Evolutionary conservation across 2,888 invertebrate genomes (phyloP).

Genomic region (Harmothoe impar): DNA sequence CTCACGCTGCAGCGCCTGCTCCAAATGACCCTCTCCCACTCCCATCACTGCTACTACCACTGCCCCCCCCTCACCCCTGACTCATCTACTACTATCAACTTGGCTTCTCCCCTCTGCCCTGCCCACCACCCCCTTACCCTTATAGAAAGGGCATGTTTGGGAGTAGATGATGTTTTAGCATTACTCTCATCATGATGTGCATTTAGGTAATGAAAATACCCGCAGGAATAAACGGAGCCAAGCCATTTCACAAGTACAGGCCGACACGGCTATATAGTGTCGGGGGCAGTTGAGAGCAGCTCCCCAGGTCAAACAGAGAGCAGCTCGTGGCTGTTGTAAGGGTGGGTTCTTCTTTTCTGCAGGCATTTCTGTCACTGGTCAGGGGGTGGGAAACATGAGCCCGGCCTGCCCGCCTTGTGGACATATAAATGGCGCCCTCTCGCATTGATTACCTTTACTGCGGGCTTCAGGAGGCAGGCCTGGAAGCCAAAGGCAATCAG

Average conservation of each 20-base stretch:
- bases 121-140: background rate
- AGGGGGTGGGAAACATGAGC: background rate
- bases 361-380: background rate
- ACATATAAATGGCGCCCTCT: background rate
- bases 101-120: background rate
- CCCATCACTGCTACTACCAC: background rate
- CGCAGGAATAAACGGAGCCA: background rate
- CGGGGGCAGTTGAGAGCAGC: background rate
- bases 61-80: background rate
- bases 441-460: background rate
- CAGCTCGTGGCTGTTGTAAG: background rate
- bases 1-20: background rate
- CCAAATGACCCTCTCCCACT: background rate
- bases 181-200: conserved; percentile 13
- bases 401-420: background rate
- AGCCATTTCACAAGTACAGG: background rate
- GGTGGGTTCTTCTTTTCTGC: background rate
- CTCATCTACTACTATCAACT: background rate
- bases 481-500: background rate
- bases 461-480: background rate
- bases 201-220: background rate
- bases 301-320: background rate
- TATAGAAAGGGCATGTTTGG: background rate
- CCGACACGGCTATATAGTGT: background rate
- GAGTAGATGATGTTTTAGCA: conserved; percentile 5